Percentiles rank a stretch among this genome's conserved stretches.
Conservation (phyloP, 37 sponge, comb jelly and placozoan species). For the Crambe crambe region DNA sequence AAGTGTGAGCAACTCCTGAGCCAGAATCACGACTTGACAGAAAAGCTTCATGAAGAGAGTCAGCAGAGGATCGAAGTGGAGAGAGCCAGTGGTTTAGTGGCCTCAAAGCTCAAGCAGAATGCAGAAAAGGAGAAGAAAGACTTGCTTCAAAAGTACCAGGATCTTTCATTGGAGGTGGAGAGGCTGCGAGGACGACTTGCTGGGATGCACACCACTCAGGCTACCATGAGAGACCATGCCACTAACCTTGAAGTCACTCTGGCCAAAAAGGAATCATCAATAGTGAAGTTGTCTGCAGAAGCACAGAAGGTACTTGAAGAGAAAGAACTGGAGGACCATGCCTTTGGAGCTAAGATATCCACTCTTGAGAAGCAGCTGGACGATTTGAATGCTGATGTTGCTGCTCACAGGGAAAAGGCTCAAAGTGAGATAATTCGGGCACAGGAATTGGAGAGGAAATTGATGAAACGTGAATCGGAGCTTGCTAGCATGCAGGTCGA, state of each 20-base stretch:
- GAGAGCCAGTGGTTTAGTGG: constrained; percentile 40
- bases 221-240: constrained; percentile 58
- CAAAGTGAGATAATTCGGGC: constrained; percentile 25
- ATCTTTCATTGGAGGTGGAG: constrained; percentile 61
- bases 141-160: constrained; percentile 37
- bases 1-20: not conserved
- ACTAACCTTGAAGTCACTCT: constrained; percentile 51
- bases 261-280: constrained; percentile 57
- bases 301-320: constrained; percentile 34
- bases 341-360: constrained; percentile 1
- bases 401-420: not conserved
- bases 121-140: constrained; percentile 44
- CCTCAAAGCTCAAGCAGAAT: constrained; percentile 37
- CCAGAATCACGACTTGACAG: constrained; percentile 6
- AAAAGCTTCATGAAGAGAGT: constrained; percentile 25
- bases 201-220: constrained; percentile 62
- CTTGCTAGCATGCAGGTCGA: not conserved
- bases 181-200: constrained; percentile 59
- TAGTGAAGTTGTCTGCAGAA: constrained; percentile 44
- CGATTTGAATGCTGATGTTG: constrained; percentile 19
- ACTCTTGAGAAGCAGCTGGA: constrained; percentile 22
- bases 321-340: constrained; percentile 52
- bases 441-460: constrained; percentile 6
- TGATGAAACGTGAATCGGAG: not conserved
- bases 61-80: constrained; percentile 37